Evolutionary conservation across 2,888 invertebrate species (phyloP).

Genomic region (Ochropleura plecta): DNA sequence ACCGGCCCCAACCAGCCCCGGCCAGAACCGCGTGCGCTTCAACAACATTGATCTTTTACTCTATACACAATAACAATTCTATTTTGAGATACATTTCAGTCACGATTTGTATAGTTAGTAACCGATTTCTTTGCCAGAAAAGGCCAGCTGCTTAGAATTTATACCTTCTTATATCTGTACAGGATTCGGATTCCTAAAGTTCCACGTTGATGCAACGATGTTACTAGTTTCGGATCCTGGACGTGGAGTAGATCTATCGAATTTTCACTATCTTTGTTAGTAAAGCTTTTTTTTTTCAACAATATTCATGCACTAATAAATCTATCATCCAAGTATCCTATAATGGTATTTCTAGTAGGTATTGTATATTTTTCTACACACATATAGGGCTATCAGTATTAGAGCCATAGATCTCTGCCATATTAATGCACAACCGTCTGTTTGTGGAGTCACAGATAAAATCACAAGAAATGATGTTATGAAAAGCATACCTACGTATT

Average conservation of each 20-base stretch:
- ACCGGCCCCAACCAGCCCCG: constrained; percentile 25
- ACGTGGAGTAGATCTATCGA: not conserved
- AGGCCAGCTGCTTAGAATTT: constrained; percentile 59
- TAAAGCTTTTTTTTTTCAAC: not conserved
- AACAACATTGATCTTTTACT: constrained; percentile 76
- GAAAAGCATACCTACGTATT: constrained; percentile 20
- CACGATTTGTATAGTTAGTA: constrained; percentile 74
- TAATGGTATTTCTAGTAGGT: not conserved
- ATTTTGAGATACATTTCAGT: constrained; percentile 76
- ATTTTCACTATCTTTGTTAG: constrained; percentile 2
- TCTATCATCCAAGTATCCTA: not conserved
- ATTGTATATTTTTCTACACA: constrained; percentile 9
- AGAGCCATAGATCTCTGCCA: constrained; percentile 26
- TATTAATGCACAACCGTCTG: constrained; percentile 30
- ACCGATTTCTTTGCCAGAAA: constrained; percentile 69
- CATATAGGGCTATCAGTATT: constrained; percentile 33
- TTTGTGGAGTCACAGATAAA: constrained; percentile 19
- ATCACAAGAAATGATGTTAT: constrained; percentile 30
- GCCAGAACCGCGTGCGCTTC: constrained; percentile 52
- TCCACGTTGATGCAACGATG: constrained; percentile 17
- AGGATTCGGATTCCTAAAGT: constrained; percentile 17
- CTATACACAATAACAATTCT: constrained; percentile 75
- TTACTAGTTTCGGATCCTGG: not conserved
- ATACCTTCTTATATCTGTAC: constrained; percentile 1
- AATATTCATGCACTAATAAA: not conserved